Conservation (phyloP, 2,888 invertebrate genomes). For the Pocota personata region DNA sequence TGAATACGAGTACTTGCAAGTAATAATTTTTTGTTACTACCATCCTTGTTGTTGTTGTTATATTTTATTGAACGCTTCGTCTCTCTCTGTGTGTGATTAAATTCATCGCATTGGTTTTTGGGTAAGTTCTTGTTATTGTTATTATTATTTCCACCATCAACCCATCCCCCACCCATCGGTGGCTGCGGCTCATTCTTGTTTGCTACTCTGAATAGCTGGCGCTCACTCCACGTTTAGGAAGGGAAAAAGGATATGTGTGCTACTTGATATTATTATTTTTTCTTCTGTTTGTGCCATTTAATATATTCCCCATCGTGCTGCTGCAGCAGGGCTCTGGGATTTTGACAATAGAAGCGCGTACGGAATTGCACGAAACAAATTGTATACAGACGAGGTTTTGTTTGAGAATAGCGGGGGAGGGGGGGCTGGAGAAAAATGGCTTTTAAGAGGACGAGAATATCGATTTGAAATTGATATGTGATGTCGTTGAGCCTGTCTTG, state of each 20-base stretch:
- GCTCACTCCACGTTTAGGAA: background rate
- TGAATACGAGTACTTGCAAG: conserved; percentile 41
- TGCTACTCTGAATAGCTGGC: background rate
- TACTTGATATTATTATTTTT: conserved; percentile 57
- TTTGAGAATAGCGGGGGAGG: background rate
- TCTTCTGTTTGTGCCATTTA: conserved; percentile 25
- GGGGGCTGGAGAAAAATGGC: background rate
- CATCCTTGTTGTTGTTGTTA: background rate
- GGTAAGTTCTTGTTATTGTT: conserved; percentile 64
- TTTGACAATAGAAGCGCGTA: conserved; percentile 66
- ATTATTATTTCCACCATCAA: conserved; percentile 51
- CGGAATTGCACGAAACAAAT: conserved; percentile 67
- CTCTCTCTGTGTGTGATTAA: conserved; percentile 49
- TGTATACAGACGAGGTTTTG: conserved; percentile 10
- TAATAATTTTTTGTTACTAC: conserved; percentile 2
- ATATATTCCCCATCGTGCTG: conserved; percentile 51
- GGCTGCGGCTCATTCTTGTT: conserved; percentile 7
- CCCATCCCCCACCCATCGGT: background rate
- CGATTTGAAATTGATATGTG: conserved; percentile 69
- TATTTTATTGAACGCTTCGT: conserved; percentile 52
- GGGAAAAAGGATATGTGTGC: conserved; percentile 36
- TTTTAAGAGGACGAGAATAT: conserved; percentile 47
- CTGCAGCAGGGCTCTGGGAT: conserved; percentile 40
- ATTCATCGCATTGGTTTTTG: conserved; percentile 74
- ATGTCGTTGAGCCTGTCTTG: conserved; percentile 68